Evolutionary conservation across 2,888 invertebrate genomes (phyloP), one percentile per base, ranked within the genome.

Genomic region (Hypomecis punctinalis): DNA sequence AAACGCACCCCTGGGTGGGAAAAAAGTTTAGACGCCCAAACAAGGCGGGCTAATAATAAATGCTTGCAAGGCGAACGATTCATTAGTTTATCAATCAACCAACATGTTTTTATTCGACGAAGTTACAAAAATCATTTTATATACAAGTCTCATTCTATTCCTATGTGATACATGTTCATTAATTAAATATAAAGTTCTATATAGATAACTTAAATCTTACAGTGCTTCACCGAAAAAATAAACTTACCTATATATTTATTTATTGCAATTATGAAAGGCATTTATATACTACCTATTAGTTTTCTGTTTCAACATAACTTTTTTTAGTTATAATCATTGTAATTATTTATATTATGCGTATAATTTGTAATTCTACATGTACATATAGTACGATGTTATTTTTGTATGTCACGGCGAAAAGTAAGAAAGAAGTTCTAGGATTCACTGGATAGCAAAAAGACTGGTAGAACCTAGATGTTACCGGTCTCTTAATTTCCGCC

Each of bases 161-260:
- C 9, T 10, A 23, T 9, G 47, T 49, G 49, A 49, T 49, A 49
- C 49, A 49, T 0, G n/a, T 52, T 42, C 9, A 42, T 36, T 40
- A 5, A 40, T 33, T 40, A 52, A 40, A 33, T 40, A 52, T 52
- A 52, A 10, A 5, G 6, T 10, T 52, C 10, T 52, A 40, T 52
- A 33, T 5, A 33, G 33, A 51, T 56, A 56, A 52, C 60, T 39
- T 53, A 52, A 60, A 53, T 47, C 33, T 54, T 54, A 57, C 57
- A 52, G 13, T 45, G 11, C 55, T 56, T 46, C 46, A 46, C 46
- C 13, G 23, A 23, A 23, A 56, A 46, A 46, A 54, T 54, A 56
- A 56, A 52, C 52, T n/a, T 37, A 35, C 10, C n/a, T 45, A 36
- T 35, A 36, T 48, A 48, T 43, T 42, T 43, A 33, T 45, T 52